Evolutionary conservation across 92 coral and sea anemone species (phyloP), one percentile per base, ranked within the genome.

Genomic region (Palythoa heliodiscus): DNA sequence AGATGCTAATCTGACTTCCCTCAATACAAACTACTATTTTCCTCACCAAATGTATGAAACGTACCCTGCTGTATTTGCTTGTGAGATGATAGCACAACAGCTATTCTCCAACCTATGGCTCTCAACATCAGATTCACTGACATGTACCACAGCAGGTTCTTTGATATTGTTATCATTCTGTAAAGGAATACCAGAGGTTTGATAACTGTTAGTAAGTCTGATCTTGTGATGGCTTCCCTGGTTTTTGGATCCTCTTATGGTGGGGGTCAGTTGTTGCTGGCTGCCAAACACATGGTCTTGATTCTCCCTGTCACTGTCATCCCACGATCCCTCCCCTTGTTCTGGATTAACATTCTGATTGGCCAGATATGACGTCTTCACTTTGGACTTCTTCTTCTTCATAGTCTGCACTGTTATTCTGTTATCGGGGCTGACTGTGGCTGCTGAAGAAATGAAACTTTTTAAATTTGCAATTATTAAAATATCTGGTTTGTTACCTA

Each of bases 281-380:
- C 84, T 80, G 24, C 84, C 60, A 35, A 66, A 67, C 14, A 47
- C 63, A 23, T 80, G 72, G 8, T 64, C 75, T 6, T 66, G 75
- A 25, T 80, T 24, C 23, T 80, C 84, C 73, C 23, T 25, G 15
- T 80, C 74, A 80, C 84, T 80, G 23, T 80, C 84, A 5, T 94
- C 95, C 95, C 93, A 92, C 15, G 95, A 90, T 17, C 91, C 38
- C 69, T 35, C 77, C 20, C 17, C 47, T 1, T 53, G 82, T 87
- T 87, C 39, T 19, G 76, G 25, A 66, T 67, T 38, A 70, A 60
- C 52, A 16, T 58, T 39, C 58, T 78, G 23, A 66, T 43, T 52
- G 53, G 87, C 78, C 37, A 93, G 13, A 71, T 93, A 93, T 19
- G 93, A 77, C 17, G 83, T 52, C 83, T 93, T 93, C 16, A 89